Base-by-base conservation (phyloP, 2,888 invertebrate genomes). In the Standfussiana lucernea region DNA sequence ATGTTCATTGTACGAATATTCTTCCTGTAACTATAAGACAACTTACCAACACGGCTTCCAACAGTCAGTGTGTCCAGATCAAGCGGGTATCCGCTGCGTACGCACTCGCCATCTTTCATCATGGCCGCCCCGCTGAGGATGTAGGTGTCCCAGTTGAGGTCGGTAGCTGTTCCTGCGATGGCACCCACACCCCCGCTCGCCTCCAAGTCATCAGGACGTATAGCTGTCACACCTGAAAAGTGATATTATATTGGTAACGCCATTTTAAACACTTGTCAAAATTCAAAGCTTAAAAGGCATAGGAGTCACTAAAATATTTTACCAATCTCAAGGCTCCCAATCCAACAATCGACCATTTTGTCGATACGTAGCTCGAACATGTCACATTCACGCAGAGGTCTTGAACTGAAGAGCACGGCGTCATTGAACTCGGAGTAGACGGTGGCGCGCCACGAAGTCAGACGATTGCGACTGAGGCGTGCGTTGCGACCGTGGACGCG, bases 381-480 rank as follows among this genome's bases (percentile, higher is more conserved):
- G 94, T 99, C 99, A 67, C 98, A 98, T 90, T 99, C 98, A 35
- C 98, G 97, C 68, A 99, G 95, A 0, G 99, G 98, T 72, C 99
- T 97, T 92, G 98, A 99, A 79, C 99, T 99, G 93, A 99, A 98
- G 4, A 99, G 98, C 83, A 99, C 99, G 0, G 99, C 99, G 93
- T 99, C 99, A 93, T 99, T 99, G 94, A 99, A 99, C 97, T 99
- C 99, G 0, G 98, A 98, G 84, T 98, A 97, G 10, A 99, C 98
- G 84, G 99, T 98, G 24, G 99, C 98, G 56, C 99, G 97, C 64
- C 98, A 97, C 0, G 99, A 99, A 0, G 99, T 99, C 82, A 98
- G 94, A 0, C 99, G 98, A 87, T 98, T 98, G 92, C 98, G 98
- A 32, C 98, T 98, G 65, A 99, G 98, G 32, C 98, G 97, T 0